Conservation (phyloP, 2,797 vertebrate species). For the Microtus agrestis region DNA sequence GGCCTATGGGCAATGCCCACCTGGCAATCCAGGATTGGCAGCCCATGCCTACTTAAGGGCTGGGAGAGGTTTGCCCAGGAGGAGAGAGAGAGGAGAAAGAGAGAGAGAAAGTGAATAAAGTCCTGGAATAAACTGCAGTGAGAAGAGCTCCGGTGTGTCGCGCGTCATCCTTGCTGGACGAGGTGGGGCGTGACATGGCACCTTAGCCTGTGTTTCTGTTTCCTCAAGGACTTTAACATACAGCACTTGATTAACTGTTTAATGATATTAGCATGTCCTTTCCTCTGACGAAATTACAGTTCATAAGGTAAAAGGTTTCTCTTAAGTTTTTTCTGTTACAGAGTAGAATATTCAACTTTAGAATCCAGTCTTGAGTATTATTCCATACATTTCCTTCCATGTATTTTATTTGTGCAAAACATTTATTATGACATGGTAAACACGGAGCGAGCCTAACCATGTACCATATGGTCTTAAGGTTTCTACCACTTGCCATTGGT, state of each 20-base stretch:
- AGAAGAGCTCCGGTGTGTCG: no score
- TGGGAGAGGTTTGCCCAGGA: no score
- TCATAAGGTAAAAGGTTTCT: background rate
- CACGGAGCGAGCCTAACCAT: background rate
- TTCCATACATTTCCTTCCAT: background rate
- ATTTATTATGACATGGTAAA: conserved; percentile 23
- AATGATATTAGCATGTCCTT: background rate
- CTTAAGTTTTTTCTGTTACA: background rate
- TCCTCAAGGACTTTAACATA: background rate
- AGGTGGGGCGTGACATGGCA: background rate
- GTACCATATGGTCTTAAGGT: background rate
- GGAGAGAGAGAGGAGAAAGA: no score
- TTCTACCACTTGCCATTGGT: background rate
- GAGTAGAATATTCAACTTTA: background rate
- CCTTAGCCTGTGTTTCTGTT: background rate
- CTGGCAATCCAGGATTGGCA: no score
- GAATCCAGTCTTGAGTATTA: conserved; percentile 12
- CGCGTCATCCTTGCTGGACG: no score
- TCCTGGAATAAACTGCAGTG: no score
- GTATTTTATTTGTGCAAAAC: background rate
- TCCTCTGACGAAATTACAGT: background rate
- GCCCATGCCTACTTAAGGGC: no score
- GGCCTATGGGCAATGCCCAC: no score
- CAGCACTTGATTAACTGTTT: no score
- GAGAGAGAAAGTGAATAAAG: no score